phyloP scores from a whole-genome alignment of 2,113 vertebrate genomes.

The Onychostoma macrolepis region DNA sequence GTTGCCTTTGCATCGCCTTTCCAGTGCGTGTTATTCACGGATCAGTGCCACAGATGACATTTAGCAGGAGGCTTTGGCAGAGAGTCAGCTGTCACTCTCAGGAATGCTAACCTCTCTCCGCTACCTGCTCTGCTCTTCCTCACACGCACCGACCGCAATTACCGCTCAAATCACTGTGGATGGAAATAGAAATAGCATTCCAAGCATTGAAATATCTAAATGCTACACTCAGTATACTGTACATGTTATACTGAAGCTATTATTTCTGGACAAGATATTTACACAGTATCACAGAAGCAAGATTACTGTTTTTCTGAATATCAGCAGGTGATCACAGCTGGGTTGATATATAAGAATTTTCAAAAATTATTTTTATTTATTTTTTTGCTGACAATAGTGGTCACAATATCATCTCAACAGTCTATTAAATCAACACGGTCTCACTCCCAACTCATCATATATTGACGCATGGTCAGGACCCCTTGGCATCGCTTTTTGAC shows the following conservation, averaged over 20 bases:
- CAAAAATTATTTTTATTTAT: not conserved
- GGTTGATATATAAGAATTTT: not conserved
- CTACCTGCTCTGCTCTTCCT: constrained; percentile 62
- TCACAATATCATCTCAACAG: not conserved
- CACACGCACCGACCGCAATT: constrained; percentile 67
- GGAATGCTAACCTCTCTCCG: constrained; percentile 57
- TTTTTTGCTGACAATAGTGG: not conserved
- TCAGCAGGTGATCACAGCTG: not conserved
- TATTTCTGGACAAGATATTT: not conserved
- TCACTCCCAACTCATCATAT: too few species aligned
- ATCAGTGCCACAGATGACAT: constrained; percentile 59
- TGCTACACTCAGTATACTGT: not conserved
- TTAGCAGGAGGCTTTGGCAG: constrained; percentile 57
- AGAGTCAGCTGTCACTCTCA: constrained; percentile 66
- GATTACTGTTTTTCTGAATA: not conserved
- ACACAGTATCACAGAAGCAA: not conserved
- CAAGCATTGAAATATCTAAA: not conserved
- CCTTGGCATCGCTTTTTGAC: too few species aligned
- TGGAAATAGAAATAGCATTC: not conserved
- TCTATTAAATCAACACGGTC: not conserved
- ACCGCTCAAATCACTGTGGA: constrained; percentile 70
- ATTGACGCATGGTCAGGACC: too few species aligned
- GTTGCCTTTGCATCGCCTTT: constrained; percentile 11
- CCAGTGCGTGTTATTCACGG: constrained; percentile 59
- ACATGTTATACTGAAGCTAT: not conserved